phyloP scores from a whole-genome alignment of 2,797 vertebrate genomes.

The Lepus oiostolus region DNA sequence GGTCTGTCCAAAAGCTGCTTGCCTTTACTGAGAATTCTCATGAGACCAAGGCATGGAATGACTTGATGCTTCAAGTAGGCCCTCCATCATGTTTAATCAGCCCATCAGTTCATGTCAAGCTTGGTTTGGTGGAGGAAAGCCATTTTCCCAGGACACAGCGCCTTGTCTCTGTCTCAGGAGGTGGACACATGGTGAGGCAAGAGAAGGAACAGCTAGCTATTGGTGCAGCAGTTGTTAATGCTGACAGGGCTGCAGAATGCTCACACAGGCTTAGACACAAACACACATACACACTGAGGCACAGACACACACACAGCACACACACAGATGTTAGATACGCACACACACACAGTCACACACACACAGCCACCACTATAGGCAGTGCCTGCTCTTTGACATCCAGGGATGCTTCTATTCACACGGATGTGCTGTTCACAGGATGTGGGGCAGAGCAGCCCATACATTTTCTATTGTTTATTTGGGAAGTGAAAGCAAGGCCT shows the following conservation, averaged over 20 bases:
- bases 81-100: background rate
- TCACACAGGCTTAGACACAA: background rate
- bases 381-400: background rate
- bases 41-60: background rate
- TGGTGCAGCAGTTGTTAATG: background rate
- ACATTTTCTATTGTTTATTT: constrained; percentile 35
- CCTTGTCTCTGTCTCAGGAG: background rate
- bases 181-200: background rate
- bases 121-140: background rate
- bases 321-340: background rate
- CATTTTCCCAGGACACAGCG: background rate
- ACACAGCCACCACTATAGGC: background rate
- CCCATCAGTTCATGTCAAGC: background rate
- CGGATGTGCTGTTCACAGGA: background rate
- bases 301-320: background rate
- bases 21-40: constrained; percentile 1
- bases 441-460: background rate
- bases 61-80: background rate
- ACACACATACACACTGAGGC: background rate
- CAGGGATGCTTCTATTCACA: background rate
- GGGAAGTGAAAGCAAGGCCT: constrained; percentile 7
- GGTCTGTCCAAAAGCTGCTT: background rate
- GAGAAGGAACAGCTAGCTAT: constrained; percentile 10
- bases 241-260: background rate
- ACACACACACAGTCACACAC: background rate